These are phyloP conservation scores for Listronotus bonariensis DNA, from an alignment of 1,140 invertebrate genomes.

Conservation along the genomic window DNA sequence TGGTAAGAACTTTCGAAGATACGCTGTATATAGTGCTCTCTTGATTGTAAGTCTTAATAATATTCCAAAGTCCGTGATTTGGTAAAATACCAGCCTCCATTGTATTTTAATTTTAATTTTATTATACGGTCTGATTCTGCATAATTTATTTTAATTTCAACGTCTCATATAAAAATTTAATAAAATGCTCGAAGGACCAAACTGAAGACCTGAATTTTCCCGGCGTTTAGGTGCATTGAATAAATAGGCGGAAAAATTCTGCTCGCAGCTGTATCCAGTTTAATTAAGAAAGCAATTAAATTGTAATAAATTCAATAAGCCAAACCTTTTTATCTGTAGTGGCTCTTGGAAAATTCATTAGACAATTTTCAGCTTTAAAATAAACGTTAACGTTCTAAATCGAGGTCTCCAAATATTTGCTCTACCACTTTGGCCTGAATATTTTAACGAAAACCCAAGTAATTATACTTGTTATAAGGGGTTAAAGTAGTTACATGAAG, in stretches of 20 bases:
- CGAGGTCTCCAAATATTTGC: slow-evolving; percentile 2
- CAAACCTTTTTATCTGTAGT: slow-evolving; percentile 17
- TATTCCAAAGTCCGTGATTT: too few relatives aligned
- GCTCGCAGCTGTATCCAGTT: slow-evolving; percentile 7
- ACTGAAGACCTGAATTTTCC: not conserved
- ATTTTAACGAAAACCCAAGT: slow-evolving; percentile 4
- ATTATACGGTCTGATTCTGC: too few relatives aligned
- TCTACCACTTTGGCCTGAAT: slow-evolving; percentile 6
- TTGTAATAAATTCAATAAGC: slow-evolving; percentile 29
- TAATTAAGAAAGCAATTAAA: slow-evolving; percentile 25
- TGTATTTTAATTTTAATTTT: too few relatives aligned
- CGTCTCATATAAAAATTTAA: not conserved
- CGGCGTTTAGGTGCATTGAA: slow-evolving; percentile 3
- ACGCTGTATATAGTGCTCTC: too few relatives aligned
- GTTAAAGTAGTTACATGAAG: too few relatives aligned
- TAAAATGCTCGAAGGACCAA: slow-evolving; percentile 2
- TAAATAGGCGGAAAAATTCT: slow-evolving; percentile 12
- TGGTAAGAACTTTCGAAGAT: too few relatives aligned
- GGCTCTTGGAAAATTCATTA: slow-evolving; percentile 26
- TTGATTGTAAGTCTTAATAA: too few relatives aligned
- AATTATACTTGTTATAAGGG: not conserved
- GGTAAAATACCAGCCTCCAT: too few relatives aligned
- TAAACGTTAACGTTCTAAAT: not conserved
- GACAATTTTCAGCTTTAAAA: slow-evolving; percentile 20
- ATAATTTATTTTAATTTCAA: slow-evolving; percentile 4